Evolutionary conservation across 2,888 invertebrate genomes (phyloP).

Genomic region (Ceriagrion tenellum): DNA sequence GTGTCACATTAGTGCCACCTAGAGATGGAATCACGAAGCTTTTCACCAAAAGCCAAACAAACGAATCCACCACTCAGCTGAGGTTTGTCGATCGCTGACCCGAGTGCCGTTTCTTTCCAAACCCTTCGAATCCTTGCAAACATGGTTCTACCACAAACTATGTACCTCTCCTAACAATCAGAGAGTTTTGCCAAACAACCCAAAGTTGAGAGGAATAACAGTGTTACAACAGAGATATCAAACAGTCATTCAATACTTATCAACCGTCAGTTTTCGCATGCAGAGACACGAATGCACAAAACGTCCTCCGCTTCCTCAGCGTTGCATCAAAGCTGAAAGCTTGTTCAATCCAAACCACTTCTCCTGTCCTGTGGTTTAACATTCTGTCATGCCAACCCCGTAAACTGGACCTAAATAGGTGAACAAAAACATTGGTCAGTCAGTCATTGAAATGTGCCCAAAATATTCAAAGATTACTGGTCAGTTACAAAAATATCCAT

Average conservation of each 20-base stretch:
- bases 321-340: background rate
- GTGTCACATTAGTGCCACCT: no score
- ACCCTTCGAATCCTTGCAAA: no score
- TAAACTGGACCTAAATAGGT: background rate
- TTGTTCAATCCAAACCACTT: background rate
- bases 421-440: no score
- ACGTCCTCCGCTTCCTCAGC: background rate
- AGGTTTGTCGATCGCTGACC: no score
- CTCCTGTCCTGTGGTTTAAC: background rate
- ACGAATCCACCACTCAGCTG: no score
- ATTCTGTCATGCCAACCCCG: background rate
- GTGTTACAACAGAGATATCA: background rate
- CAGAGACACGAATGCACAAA: background rate
- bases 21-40: no score
- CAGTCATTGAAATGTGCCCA: no score
- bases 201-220: background rate
- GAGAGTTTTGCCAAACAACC: background rate
- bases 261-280: background rate
- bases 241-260: background rate
- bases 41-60: no score
- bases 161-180: background rate
- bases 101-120: no score
- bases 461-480: no score
- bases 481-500: no score
- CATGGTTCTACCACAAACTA: background rate